A percentile compares a stretch with the other conserved stretches of the same genome.
Evolutionary conservation across 2,888 invertebrate species (phyloP).

Genomic region (Myopa testacea): DNA sequence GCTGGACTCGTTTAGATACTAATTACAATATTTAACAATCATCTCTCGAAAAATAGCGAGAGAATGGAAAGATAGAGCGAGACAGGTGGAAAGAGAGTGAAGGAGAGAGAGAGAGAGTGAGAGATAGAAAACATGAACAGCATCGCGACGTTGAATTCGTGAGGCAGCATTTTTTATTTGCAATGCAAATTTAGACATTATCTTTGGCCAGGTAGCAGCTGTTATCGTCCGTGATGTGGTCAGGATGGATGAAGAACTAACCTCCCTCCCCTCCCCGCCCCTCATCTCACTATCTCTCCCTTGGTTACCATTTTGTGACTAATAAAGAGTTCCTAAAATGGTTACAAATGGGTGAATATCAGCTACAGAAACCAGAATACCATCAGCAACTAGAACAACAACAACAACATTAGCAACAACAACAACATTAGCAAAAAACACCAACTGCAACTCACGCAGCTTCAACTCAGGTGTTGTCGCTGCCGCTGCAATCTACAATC

Average conservation of each 20-base stretch:
- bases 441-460: neutral
- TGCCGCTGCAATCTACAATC: conserved; percentile 22
- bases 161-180: conserved; percentile 26
- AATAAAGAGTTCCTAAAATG: conserved; percentile 52
- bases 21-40: neutral
- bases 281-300: neutral
- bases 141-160: neutral
- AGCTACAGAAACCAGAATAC: neutral
- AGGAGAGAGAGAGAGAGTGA: no score
- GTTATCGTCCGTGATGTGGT: conserved; percentile 1
- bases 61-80: no score
- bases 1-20: neutral
- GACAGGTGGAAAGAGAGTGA: no score
- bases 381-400: conserved; percentile 4
- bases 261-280: neutral
- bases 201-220: conserved; percentile 14
- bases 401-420: conserved; percentile 1
- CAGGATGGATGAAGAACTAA: no score
- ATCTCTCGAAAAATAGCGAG: no score
- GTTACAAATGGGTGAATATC: conserved; percentile 19
- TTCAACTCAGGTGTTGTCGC: conserved; percentile 3
- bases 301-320: conserved; percentile 42
- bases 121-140: neutral
- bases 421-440: neutral
- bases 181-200: conserved; percentile 39